Evolutionary conservation across 2,113 vertebrate species (phyloP).

Genomic region (Campylomormyrus tamandua): DNA sequence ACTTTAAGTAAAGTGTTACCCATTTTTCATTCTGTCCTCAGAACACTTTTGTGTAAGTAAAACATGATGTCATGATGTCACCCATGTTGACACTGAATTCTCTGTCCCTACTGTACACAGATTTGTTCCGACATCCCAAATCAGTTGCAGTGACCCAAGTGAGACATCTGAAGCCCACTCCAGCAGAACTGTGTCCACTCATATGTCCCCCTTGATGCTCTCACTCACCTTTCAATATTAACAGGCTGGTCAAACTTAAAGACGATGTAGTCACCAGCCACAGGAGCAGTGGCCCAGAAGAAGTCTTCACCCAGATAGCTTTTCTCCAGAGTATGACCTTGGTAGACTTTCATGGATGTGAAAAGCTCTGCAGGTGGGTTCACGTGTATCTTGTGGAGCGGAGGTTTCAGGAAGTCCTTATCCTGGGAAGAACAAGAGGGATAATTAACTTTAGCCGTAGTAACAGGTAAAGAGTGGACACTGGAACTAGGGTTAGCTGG

Average conservation of each 20-base stretch:
- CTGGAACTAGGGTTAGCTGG: background rate
- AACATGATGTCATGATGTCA: background rate
- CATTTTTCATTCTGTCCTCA: background rate
- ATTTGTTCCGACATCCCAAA: background rate
- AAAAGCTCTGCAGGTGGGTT: slow-evolving; percentile 95
- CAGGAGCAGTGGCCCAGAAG: slow-evolving; percentile 95
- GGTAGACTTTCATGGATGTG: slow-evolving; percentile 94
- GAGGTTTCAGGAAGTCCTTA: slow-evolving; percentile 95
- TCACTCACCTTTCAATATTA: slow-evolving; percentile 77
- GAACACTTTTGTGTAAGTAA: background rate
- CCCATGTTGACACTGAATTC: background rate
- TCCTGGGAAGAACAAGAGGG: slow-evolving; percentile 63
- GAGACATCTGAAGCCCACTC: background rate
- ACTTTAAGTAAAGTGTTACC: too few species aligned
- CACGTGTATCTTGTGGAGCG: slow-evolving; percentile 92
- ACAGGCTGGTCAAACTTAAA: slow-evolving; percentile 94
- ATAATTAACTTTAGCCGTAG: background rate
- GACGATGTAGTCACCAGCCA: slow-evolving; percentile 83
- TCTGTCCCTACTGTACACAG: background rate
- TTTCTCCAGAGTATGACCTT: slow-evolving; percentile 90
- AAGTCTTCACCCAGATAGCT: slow-evolving; percentile 94
- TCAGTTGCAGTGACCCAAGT: background rate
- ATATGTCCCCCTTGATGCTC: background rate
- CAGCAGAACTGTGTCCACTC: background rate
- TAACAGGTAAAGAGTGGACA: background rate